Evolutionary conservation across 2,888 invertebrate genomes (phyloP), one percentile per base, ranked within the genome.

Genomic region (Drosophila demipolita): DNA sequence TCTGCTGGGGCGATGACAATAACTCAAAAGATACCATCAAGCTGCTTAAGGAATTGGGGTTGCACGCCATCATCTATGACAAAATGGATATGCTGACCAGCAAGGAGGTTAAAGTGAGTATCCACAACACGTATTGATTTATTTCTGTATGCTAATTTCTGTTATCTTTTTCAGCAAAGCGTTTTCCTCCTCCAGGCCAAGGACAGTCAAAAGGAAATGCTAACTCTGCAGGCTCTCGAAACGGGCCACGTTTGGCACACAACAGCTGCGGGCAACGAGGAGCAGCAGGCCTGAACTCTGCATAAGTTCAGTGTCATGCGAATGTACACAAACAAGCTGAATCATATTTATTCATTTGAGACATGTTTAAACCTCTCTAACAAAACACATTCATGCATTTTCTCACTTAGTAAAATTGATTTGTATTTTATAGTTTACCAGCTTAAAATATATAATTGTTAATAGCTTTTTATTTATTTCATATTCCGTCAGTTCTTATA

Each of bases 1-100:
- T 99, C 93, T 98, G 98, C 90, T 99, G 99, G 99, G 99, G 99
- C 33, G 98, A 99, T 87, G 98, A 98, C 89, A 98, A 98, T 92
- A 98, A 98, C 87, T 96, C 97, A 92, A 96, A 96, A 78, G 95
- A 96, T 49, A 97, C 96, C 1, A 97, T 99, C 64, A 95, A 96
- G 89, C 95, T 96, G 91, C 95, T 99, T 38, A 98, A 98, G 92
- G 95, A 96, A 75, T 94, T 98, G 87, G 98, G 98, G 2, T 95
- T 99, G 40, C 98, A 99, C 91, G 99, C 98, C 52, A 97, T 99
- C 66, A 99, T 99, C 91, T 99, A 98, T 91, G 99, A 99, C 93
- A 97, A 98, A 93, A 96, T 97, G 84, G 97, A 97, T 73, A 90
- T 92, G 17, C 83, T 93, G 20, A 93, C 91, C 55, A 87, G 85